phyloP scores from a whole-genome alignment of 2,113 vertebrate genomes.

The Lota lota region DNA sequence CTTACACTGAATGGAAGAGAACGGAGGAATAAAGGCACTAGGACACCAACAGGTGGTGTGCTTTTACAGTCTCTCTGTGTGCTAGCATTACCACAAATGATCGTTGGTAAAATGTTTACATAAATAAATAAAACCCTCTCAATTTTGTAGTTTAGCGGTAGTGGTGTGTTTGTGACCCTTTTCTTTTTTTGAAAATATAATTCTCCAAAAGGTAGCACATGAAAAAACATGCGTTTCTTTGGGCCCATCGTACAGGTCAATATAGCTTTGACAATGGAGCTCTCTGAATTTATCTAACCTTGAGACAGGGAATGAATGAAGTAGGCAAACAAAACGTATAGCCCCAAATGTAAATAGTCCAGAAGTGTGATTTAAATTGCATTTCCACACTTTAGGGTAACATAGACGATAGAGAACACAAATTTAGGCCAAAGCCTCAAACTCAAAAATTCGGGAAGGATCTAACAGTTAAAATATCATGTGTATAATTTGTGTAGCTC shows the following conservation, averaged over 20 bases:
- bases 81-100: conserved; percentile 24
- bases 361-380: conserved; percentile 17
- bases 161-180: not conserved
- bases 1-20: conserved; percentile 36
- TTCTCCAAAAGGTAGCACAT: not conserved
- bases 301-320: conserved; percentile 42
- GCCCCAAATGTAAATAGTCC: conserved; percentile 27
- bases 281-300: conserved; percentile 51
- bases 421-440: not conserved
- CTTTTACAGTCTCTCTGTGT: conserved; percentile 65
- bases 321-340: conserved; percentile 31
- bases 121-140: not conserved
- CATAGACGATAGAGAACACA: conserved; percentile 13
- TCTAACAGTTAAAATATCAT: too few species aligned
- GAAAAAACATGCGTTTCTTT: not conserved
- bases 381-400: conserved; percentile 40
- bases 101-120: conserved; percentile 6
- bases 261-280: conserved; percentile 25
- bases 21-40: conserved; percentile 57
- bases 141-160: too few species aligned
- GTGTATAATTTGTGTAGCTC: conserved; percentile 23
- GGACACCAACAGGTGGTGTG: conserved; percentile 76
- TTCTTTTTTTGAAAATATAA: not conserved
- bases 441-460: not conserved
- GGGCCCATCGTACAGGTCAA: conserved; percentile 1